Conservation (phyloP, 2,797 vertebrate genomes). For the Chaetophractus vellerosus region DNA sequence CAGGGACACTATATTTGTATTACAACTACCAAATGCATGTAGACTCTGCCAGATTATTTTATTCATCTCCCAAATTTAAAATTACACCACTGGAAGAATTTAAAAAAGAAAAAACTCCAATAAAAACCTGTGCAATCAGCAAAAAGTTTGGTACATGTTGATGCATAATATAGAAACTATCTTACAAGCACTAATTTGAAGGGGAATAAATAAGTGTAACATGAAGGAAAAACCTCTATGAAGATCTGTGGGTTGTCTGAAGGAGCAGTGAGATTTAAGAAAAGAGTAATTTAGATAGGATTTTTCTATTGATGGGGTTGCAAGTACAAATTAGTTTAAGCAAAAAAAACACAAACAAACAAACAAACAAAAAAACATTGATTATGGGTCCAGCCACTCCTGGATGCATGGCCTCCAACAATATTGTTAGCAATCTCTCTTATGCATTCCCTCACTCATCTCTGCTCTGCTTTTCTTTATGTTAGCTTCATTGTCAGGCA, state of each 20-base stretch:
- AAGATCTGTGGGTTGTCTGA: background rate
- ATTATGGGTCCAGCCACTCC: background rate
- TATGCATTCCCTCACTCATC: background rate
- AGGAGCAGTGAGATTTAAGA: background rate
- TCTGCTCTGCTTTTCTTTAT: background rate
- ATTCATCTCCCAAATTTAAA: constrained; percentile 53
- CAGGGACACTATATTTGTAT: background rate
- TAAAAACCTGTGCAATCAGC: background rate
- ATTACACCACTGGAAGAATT: background rate
- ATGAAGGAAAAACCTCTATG: background rate
- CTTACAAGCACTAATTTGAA: background rate
- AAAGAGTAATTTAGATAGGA: background rate
- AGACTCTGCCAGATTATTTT: background rate
- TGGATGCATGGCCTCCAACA: background rate
- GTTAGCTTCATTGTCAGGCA: background rate
- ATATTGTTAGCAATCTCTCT: background rate
- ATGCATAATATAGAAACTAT: background rate
- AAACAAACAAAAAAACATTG: too few species aligned
- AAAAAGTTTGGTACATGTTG: background rate
- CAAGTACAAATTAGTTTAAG: background rate
- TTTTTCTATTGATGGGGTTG: background rate
- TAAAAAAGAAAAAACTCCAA: background rate
- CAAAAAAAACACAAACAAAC: background rate
- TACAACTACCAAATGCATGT: background rate
- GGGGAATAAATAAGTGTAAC: background rate